Evolutionary conservation across 2,888 invertebrate genomes (phyloP), one percentile per base, ranked within the genome.

Genomic region (Nemotelus pantherinus): DNA sequence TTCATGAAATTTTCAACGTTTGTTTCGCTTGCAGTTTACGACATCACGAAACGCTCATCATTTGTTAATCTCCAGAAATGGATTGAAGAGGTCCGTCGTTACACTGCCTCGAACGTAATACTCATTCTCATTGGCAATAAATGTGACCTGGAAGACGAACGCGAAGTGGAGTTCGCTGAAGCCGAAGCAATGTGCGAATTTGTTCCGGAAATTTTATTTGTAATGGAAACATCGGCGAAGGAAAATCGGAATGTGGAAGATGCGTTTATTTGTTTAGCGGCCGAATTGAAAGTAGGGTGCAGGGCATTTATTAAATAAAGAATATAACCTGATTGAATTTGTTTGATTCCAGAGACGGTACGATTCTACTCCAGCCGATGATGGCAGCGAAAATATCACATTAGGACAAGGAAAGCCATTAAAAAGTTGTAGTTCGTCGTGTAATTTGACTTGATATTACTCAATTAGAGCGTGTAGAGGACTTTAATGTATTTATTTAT

Each of bases 41-140:
- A 98, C 87, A 95, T 98, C 81, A 97, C 98, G 79, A 97, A 96
- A 85, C 89, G 95, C 78, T 93, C 96, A 76, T 94, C 97, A 63
- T 98, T 98, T 88, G 90, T 96, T 80, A 96, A 94, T 82, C 89
- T 98, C 77, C 94, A 96, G 85, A 92, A 96, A 85, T 98, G 98
- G 98, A 93, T 98, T 81, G 98, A 98, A 85, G 98, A 98, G 89
- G 95, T 98, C 2, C 90, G 96, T 81, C 92, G 95, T 84, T 98
- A 98, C 85, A 96, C 98, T 75, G 96, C 97, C 41, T 94, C 95
- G 47, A 95, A 95, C 85, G 96, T 97, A 48, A 91, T 97, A 80
- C 92, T 98, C 80, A 92, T 97, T 60, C 88, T 98, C 81, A 95
- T 98, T 80, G 98, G 98, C 6, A 97, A 97, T 84, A 97, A 97